Evolutionary conservation across 1,140 invertebrate species (phyloP).

Genomic region (Elymnias hypermnestra): DNA sequence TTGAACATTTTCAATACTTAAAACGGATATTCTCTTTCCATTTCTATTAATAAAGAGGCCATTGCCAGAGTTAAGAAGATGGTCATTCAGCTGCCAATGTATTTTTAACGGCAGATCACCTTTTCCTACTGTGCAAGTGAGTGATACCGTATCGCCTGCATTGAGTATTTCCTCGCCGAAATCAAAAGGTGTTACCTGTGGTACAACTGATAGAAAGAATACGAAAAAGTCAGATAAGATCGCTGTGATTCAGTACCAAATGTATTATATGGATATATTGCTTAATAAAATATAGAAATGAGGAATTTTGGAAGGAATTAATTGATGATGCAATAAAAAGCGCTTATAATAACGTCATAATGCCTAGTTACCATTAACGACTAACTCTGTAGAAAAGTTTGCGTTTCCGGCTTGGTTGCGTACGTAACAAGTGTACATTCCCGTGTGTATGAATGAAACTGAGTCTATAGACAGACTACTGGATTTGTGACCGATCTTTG

Average conservation of each 20-base stretch:
- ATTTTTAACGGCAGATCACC: constrained; percentile 83
- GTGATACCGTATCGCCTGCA: constrained; percentile 83
- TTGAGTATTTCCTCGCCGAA: constrained; percentile 82
- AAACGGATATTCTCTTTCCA: constrained; percentile 73
- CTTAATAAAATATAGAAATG: no score
- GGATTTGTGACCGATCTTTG: constrained; percentile 77
- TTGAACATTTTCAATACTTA: constrained; percentile 79
- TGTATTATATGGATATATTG: no score
- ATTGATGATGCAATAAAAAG: constrained; percentile 12
- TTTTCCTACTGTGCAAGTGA: constrained; percentile 84
- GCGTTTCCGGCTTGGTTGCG: constrained; percentile 80
- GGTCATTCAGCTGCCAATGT: constrained; percentile 81
- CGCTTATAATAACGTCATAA: constrained; percentile 4
- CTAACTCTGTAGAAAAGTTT: constrained; percentile 78
- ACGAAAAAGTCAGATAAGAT: not conserved
- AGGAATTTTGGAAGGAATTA: constrained; percentile 4
- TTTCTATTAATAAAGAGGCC: constrained; percentile 63
- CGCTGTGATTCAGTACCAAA: no score
- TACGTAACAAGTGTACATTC: constrained; percentile 84
- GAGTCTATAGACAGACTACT: constrained; percentile 85
- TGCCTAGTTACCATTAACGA: constrained; percentile 78
- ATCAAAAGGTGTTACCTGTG: constrained; percentile 82
- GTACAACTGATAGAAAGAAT: constrained; percentile 72
- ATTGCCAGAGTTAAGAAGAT: constrained; percentile 58
- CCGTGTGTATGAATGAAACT: constrained; percentile 81